These are phyloP conservation scores for Microcebus jonahi DNA, from an alignment of 2,113 vertebrate species.

Conservation along the genomic window DNA sequence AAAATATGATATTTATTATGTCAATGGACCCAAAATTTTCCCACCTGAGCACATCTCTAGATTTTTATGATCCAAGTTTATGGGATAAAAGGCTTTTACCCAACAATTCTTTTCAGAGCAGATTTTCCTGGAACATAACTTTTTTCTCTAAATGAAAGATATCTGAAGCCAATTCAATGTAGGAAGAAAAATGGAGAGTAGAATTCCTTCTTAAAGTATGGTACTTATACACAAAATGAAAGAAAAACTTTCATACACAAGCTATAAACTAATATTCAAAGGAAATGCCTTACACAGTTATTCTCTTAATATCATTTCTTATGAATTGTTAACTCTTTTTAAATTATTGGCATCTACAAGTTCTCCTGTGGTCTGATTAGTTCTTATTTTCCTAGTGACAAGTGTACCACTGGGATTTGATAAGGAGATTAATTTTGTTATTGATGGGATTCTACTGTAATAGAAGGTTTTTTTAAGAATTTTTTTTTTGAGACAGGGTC, in stretches of 20 bases:
- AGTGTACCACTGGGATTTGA: background rate
- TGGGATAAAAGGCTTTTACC: background rate
- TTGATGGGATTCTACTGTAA: constrained; percentile 4
- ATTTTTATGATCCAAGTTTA: constrained; percentile 40
- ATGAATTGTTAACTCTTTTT: constrained; percentile 7
- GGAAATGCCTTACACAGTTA: background rate
- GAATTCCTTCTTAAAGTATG: constrained; percentile 9
- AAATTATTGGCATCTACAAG: background rate
- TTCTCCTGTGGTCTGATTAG: background rate
- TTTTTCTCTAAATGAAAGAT: constrained; percentile 48
- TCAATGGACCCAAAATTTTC: background rate
- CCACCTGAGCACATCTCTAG: constrained; percentile 2
- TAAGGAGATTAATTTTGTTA: constrained; percentile 33
- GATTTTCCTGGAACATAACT: constrained; percentile 23
- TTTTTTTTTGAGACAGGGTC: background rate
- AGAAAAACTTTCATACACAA: background rate
- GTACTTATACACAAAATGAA: constrained; percentile 18
- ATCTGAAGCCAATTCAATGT: background rate
- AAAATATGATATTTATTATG: constrained; percentile 42
- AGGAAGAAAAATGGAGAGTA: background rate
- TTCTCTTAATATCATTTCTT: constrained; percentile 37
- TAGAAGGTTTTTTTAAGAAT: background rate
- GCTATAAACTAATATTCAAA: background rate
- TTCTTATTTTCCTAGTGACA: constrained; percentile 19
- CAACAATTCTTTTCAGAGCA: background rate